These are phyloP conservation scores for Caenorhabditis imperialis DNA, from an alignment of 2,888 invertebrate genomes.

Conservation along the genomic window DNA sequence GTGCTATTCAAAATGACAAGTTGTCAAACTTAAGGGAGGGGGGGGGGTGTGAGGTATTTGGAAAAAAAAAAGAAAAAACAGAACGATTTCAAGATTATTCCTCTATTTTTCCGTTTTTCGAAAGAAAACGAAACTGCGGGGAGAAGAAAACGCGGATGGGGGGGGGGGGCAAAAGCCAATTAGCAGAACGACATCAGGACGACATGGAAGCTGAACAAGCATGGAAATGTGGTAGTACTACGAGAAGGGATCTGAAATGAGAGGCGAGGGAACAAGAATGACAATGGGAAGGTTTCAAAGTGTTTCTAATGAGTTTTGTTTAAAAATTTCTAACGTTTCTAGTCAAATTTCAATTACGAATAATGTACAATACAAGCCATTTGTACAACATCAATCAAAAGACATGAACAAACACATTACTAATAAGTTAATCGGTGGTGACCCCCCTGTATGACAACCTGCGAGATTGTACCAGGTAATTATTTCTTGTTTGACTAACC, in stretches of 20 bases:
- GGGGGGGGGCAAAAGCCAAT: constrained; percentile 44
- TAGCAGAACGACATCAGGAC: constrained; percentile 53
- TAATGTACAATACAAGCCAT: constrained; percentile 21
- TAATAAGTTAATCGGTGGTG: constrained; percentile 44
- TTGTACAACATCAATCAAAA: constrained; percentile 9
- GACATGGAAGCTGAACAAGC: constrained; percentile 41
- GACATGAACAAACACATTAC: constrained; percentile 37
- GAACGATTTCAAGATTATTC: too few species aligned
- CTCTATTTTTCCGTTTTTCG: background rate
- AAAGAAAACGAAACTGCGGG: constrained; percentile 16
- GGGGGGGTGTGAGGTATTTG: constrained; percentile 1
- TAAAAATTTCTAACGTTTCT: too few species aligned
- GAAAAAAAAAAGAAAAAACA: too few species aligned
- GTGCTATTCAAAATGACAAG: constrained; percentile 21
- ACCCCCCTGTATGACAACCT: constrained; percentile 22
- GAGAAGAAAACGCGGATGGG: constrained; percentile 17
- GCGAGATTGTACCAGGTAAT: constrained; percentile 18
- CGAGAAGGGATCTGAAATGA: background rate
- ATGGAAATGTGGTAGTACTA: background rate
- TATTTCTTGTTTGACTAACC: constrained; percentile 28
- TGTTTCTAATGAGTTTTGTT: too few species aligned
- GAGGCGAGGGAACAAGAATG: too few species aligned
- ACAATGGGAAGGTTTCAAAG: too few species aligned
- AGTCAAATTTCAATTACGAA: too few species aligned
- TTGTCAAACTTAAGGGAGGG: background rate